These are phyloP conservation scores for Theristicus caerulescens DNA, from an alignment of 2,113 vertebrate species.

Conservation along the genomic window DNA sequence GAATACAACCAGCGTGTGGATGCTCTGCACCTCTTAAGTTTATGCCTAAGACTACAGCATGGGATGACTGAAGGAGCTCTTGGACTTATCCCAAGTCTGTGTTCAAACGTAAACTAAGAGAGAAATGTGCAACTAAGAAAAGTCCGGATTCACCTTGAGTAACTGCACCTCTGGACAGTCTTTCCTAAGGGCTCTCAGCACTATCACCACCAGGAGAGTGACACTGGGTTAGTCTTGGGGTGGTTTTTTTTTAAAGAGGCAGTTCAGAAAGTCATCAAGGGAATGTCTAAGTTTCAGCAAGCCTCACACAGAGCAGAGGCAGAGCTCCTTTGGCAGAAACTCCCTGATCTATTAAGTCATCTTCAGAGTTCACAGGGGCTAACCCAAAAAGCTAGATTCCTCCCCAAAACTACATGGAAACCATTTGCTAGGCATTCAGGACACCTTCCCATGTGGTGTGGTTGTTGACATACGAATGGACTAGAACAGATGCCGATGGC, in stretches of 20 bases:
- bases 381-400: background rate
- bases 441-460: background rate
- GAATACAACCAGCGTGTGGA: background rate
- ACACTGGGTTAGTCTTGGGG: background rate
- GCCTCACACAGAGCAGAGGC: background rate
- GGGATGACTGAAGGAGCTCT: background rate
- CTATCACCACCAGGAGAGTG: background rate
- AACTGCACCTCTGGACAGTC: background rate
- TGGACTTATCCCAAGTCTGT: background rate
- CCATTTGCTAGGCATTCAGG: background rate
- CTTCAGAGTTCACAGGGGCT: background rate
- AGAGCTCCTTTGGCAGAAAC: background rate
- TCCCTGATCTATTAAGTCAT: background rate
- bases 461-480: background rate
- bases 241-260: background rate
- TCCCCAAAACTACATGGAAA: background rate
- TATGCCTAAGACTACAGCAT: background rate
- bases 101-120: background rate
- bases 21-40: background rate
- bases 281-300: background rate
- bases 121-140: background rate
- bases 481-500: background rate
- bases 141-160: background rate
- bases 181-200: background rate
- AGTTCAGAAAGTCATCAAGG: background rate